Evolutionary conservation across 2,888 invertebrate species (phyloP), one percentile per base, ranked within the genome.

Genomic region (Rotaria magnacalcarata): DNA sequence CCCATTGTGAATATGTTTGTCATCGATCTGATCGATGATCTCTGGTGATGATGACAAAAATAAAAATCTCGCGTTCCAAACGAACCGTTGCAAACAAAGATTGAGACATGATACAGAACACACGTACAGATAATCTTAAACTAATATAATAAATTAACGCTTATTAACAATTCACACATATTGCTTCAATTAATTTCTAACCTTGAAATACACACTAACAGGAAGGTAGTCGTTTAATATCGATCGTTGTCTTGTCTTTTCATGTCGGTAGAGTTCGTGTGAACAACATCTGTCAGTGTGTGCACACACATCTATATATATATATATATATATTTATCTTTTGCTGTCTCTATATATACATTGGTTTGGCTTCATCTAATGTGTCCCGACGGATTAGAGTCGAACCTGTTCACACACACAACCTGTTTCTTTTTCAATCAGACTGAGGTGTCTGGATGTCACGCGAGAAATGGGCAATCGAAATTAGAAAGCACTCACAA

Each of bases 161-260:
- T 67, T 67, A 67, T 67, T 67, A 67, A 67, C 4, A 19, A 67
- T 34, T 34, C 19, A 67, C 19, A 34, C 34, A 67, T 6, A 94
- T 7, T 91, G 95, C 54, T 90, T 94, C 21, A 91, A 95, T 85
- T 94, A 94, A 11, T 34, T 34, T 27, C 67, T 67, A 67, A 67
- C 67, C 67, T 67, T 67, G 67, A 67, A 67, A 16, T 34, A 67
- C 8, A 24, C 14, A 41, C 34, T 34, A 67, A 34, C 11, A 67
- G 67, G 34, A 16, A 67, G 34, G 41, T 34, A 67, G 34, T 67
- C 19, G 27, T 67, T 67, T 67, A 67, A 67, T 67, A 67, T 67
- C 67, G 34, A 67, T 67, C 19, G 67, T 41, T 67, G 67, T 67
- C 67, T 67, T 67, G 27, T 67, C 67, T 67, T 67, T 67, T 34